These are phyloP conservation scores for Enteromius radiatus DNA, from an alignment of 2,797 vertebrate genomes.

Conservation along the genomic window DNA sequence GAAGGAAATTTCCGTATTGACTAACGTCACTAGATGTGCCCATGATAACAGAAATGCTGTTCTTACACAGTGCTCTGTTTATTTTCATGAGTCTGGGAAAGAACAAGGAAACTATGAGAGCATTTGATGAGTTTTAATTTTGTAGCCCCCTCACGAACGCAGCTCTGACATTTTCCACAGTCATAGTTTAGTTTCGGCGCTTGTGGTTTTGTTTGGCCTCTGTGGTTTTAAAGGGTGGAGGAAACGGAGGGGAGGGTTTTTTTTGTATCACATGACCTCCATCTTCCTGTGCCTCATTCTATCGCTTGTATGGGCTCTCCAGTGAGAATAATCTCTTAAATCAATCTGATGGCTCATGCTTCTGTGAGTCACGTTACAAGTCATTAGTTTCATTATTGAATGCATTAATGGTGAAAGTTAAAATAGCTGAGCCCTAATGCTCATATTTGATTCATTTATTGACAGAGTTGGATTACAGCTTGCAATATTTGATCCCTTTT, in stretches of 20 bases:
- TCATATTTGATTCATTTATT: not conserved
- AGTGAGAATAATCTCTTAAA: not conserved
- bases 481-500: not conserved
- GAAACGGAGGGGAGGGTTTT: not conserved
- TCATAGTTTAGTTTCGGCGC: not conserved
- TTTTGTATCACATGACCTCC: not conserved
- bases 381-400: not conserved
- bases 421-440: not conserved
- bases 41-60: not conserved
- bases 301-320: not conserved
- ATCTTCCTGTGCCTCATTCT: slow-evolving; percentile 5
- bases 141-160: not conserved
- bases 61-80: not conserved
- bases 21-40: not conserved
- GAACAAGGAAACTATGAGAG: slow-evolving; percentile 2
- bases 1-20: slow-evolving; percentile 3
- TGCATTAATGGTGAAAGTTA: not conserved
- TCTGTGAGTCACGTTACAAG: slow-evolving; percentile 4
- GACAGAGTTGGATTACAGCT: not conserved
- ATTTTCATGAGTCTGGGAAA: slow-evolving; percentile 10
- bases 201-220: not conserved
- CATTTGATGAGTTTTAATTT: not conserved
- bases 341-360: not conserved
- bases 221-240: slow-evolving; percentile 10
- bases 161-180: slow-evolving; percentile 1